phyloP scores from a whole-genome alignment of 2,888 invertebrate genomes.

The Caenorhabditis sp. region DNA sequence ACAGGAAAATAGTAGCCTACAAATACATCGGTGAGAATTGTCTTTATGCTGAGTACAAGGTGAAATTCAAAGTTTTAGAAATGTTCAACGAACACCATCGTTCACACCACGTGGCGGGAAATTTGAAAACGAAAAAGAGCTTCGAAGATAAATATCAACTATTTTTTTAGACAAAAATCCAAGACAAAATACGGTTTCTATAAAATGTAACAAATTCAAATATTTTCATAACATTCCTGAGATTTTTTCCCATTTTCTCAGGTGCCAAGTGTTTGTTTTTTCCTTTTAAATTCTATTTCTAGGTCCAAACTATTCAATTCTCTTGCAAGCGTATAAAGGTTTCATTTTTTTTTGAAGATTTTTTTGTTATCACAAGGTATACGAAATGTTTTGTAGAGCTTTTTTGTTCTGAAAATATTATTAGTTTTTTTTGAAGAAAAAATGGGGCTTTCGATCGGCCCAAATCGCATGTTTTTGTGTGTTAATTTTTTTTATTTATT shows the following conservation, averaged over 20 bases:
- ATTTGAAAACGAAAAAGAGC: conserved; percentile 52
- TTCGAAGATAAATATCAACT: background rate
- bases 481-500: too few species aligned
- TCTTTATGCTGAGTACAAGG: too few species aligned
- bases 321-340: too few species aligned
- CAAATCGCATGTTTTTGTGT: too few species aligned
- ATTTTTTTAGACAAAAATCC: background rate
- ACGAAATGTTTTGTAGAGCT: too few species aligned
- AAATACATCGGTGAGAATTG: conserved; percentile 21
- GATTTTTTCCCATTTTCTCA: background rate
- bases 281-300: too few species aligned
- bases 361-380: too few species aligned
- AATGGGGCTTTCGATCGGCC: too few species aligned
- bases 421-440: too few species aligned
- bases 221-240: background rate
- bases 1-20: conserved; percentile 13
- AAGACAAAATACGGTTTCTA: background rate
- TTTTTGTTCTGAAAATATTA: too few species aligned
- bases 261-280: background rate
- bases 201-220: background rate
- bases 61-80: conserved; percentile 42
- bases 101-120: conserved; percentile 70
- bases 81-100: conserved; percentile 66
- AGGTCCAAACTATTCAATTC: too few species aligned
- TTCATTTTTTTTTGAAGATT: too few species aligned